Percentiles rank a stretch among this genome's conserved stretches.
These are phyloP conservation scores for Indicator indicator DNA, from an alignment of 2,113 vertebrate species.

Conservation along the genomic window DNA sequence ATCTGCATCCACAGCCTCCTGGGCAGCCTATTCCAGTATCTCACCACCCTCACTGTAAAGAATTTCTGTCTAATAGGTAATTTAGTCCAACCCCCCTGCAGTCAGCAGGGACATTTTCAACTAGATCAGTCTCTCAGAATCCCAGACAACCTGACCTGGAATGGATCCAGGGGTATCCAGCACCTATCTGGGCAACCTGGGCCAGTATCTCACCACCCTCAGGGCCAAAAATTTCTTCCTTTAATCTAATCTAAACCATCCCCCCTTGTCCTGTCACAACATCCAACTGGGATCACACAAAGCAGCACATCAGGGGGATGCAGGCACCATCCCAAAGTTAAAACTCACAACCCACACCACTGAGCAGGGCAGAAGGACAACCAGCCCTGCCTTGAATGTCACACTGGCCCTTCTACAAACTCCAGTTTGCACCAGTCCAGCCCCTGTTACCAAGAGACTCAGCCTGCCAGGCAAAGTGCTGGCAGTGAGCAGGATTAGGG, in stretches of 20 bases:
- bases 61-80: too few species aligned
- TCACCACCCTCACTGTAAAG: too few species aligned
- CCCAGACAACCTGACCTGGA: not conserved
- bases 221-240: not conserved
- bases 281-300: not conserved
- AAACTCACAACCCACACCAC: accelerated
- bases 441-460: not conserved
- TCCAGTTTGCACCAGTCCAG: not conserved
- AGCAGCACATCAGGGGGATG: not conserved
- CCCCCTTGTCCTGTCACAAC: not conserved
- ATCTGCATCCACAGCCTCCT: too few species aligned
- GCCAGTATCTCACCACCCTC: not conserved
- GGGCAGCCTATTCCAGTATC: too few species aligned
- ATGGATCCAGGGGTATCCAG: not conserved
- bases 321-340: not conserved
- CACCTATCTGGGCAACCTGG: not conserved
- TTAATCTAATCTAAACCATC: not conserved
- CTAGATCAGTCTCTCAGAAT: not conserved
- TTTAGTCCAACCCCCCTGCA: not conserved
- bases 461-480: not conserved
- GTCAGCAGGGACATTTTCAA: not conserved
- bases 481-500: not conserved
- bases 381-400: not conserved
- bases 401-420: not conserved
- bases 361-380: not conserved